These are phyloP conservation scores for Casuarius casuarius DNA, from an alignment of 2,113 vertebrate species.

Conservation along the genomic window DNA sequence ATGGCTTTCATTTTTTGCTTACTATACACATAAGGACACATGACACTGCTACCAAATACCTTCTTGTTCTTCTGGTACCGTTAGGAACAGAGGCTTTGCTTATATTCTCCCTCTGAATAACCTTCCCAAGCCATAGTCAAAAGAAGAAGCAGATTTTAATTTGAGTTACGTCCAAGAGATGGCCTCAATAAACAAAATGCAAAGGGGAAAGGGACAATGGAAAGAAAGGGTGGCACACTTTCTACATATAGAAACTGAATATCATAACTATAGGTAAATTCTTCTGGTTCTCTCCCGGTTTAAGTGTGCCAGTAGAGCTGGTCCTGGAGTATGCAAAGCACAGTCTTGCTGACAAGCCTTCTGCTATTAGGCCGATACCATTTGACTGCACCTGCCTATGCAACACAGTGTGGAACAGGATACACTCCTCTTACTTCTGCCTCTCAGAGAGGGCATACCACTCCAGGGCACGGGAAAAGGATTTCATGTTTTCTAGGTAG, in stretches of 20 bases:
- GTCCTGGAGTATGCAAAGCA: too few relatives aligned
- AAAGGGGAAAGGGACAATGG: neutral
- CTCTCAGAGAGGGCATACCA: neutral
- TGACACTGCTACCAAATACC: neutral
- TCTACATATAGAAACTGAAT: neutral
- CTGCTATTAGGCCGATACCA: rapidly evolving
- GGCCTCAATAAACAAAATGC: neutral
- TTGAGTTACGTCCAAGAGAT: neutral
- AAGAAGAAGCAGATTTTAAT: neutral
- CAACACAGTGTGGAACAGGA: neutral
- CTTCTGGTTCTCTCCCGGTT: neutral
- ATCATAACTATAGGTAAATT: neutral
- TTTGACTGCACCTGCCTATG: neutral
- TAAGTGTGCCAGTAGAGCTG: neutral
- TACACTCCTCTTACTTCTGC: neutral
- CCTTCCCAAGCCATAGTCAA: neutral
- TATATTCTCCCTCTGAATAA: neutral
- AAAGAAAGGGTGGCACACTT: neutral
- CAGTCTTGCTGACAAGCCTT: neutral
- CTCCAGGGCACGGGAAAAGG: neutral
- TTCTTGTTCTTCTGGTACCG: neutral
- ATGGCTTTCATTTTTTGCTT: neutral
- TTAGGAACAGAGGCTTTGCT: neutral
- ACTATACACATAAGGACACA: neutral
- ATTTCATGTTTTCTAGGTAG: neutral